Conservation (phyloP, 2,888 invertebrate species). For the Latheticus oryzae region DNA sequence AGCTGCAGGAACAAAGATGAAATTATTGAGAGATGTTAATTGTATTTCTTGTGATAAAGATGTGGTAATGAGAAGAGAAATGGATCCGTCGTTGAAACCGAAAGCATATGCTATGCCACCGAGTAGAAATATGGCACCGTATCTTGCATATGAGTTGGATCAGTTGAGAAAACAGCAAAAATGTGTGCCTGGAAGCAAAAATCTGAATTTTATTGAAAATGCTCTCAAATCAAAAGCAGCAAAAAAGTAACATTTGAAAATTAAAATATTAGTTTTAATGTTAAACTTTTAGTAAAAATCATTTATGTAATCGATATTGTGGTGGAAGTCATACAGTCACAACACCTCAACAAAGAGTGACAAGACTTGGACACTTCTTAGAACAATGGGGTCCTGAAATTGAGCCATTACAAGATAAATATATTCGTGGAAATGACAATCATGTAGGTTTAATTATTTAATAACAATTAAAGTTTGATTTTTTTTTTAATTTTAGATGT, state of each 20-base stretch:
- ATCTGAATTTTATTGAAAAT: conserved; percentile 65
- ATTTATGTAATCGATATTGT: conserved; percentile 79
- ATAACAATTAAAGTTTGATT: not conserved
- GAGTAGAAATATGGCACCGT: conserved; percentile 74
- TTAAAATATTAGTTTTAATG: conserved; percentile 11
- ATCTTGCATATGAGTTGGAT: conserved; percentile 78
- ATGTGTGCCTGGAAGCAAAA: conserved; percentile 62
- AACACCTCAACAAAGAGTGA: conserved; percentile 78
- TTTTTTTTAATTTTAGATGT: conserved; percentile 47
- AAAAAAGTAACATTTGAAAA: conserved; percentile 48
- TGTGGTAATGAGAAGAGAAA: conserved; percentile 76
- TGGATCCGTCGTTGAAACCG: conserved; percentile 66
- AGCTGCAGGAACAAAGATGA: conserved; percentile 79
- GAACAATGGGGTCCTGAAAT: conserved; percentile 76
- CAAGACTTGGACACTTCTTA: conserved; percentile 73
- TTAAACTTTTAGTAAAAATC: conserved; percentile 61
- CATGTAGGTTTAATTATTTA: conserved; percentile 48
- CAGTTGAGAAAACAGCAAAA: conserved; percentile 67
- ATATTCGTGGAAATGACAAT: conserved; percentile 59
- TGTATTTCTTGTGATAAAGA: conserved; percentile 83
- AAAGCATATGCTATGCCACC: conserved; percentile 70
- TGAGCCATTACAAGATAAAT: conserved; percentile 62
- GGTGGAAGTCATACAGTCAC: conserved; percentile 83
- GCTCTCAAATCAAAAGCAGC: conserved; percentile 57
- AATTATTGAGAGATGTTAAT: conserved; percentile 76